Base-by-base conservation (phyloP, 2,888 invertebrate species). In the Pristionchus entomophagus region DNA sequence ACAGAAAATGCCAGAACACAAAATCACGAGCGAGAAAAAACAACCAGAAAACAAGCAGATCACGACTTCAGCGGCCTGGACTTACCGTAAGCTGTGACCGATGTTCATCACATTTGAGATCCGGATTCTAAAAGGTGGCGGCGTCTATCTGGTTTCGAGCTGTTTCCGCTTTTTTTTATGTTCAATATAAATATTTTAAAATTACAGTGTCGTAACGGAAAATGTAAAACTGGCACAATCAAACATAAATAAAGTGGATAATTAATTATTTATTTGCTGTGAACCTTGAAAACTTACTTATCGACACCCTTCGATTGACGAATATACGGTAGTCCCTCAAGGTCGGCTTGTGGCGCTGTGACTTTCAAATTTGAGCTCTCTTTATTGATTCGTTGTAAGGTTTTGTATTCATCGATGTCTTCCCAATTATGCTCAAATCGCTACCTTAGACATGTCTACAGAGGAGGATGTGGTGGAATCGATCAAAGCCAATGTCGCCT, bases 391-490 rank as follows among this genome's bases (percentile, higher is more conserved):
- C 38, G n/a, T 82, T 59, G 19, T 26, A n/a, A 19, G n/a, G 38
- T 2, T 56, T 38, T 56, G 51, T n/a, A 53, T 59, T 29, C 38
- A 56, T 59, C 82, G 29, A n/a, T n/a, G 6, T 19, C 53, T 5
- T 1, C 8, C 14, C 22, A 77, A 80, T 32, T 80, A 19, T 80
- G 32, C n/a, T 32, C 19, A 32, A 80, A 38, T 56, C 59, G 41
- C 10, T 6, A 8, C 51, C 59, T 82, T 26, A 45, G 82, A 26
- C 78, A 85, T 73, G 73, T 14, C 51, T 14, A 10, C 8, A 32
- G 85, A 85, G 77, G 73, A 73, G 53, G 56, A 77, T 19, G 38
- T 85, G 29, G 53, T 85, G 38, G 77, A 73, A 10, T n/a, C 51
- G 12, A 73, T 85, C 53, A 51, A 77, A 41, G 2, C 26, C 38